Percentiles rank a stretch among this genome's conserved stretches.
Conservation (phyloP, 2,113 vertebrate genomes). For the Anarrhichthys ocellatus region DNA sequence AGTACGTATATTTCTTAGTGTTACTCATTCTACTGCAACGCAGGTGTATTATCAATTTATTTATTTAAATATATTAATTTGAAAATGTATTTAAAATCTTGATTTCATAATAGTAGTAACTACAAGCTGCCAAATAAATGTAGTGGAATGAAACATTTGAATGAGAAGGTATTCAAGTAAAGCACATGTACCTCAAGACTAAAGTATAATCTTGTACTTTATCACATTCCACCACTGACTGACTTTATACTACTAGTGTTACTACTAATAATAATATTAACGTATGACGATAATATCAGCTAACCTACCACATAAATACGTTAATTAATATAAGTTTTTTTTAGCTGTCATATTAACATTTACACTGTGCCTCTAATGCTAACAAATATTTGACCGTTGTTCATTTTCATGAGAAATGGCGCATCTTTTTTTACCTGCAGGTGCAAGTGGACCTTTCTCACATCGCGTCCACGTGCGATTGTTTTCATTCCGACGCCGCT, state of each 20-base stretch:
- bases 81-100: not conserved
- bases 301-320: not conserved
- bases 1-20: not conserved
- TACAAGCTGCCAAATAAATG: not conserved
- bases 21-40: not conserved
- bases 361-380: not conserved
- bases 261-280: too few species aligned
- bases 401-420: not conserved
- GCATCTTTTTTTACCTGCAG: not conserved
- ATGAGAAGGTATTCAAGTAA: not conserved
- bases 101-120: not conserved
- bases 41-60: not conserved
- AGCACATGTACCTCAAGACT: not conserved
- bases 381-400: not conserved
- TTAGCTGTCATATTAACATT: not conserved
- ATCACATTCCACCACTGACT: too few species aligned
- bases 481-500: slow-evolving; percentile 81
- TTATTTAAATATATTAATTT: not conserved
- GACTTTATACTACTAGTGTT: too few species aligned
- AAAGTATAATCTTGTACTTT: not conserved
- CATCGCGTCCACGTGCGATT: slow-evolving; percentile 82
- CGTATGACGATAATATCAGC: too few species aligned
- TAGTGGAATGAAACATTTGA: not conserved
- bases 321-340: not conserved
- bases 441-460: slow-evolving; percentile 57